phyloP scores from a whole-genome alignment of 2,113 vertebrate genomes.

The Pedetes capensis region DNA sequence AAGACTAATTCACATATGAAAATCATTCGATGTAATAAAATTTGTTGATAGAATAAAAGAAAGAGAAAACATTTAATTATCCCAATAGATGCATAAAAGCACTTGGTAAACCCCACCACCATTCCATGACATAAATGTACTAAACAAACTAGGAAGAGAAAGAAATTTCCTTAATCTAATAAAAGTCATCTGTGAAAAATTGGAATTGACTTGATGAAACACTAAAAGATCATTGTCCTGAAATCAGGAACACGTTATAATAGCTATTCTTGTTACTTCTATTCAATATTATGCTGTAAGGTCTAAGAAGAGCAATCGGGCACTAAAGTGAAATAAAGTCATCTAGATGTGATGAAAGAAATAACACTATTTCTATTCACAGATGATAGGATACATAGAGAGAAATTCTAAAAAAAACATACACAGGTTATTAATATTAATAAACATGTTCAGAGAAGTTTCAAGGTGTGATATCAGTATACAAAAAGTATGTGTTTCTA shows the following conservation, averaged over 20 bases:
- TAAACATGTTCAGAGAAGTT: background rate
- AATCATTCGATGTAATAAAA: background rate
- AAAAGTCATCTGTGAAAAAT: no score
- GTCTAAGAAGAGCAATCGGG: background rate
- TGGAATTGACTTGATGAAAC: background rate
- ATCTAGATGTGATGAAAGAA: background rate
- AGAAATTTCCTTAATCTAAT: no score
- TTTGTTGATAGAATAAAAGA: background rate
- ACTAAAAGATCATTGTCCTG: background rate
- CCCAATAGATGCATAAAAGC: background rate
- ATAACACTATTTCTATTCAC: no score
- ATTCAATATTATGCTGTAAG: background rate
- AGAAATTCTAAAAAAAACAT: background rate
- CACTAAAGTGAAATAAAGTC: background rate
- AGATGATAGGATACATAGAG: no score
- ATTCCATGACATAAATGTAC: background rate
- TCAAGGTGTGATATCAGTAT: background rate
- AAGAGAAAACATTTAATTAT: background rate
- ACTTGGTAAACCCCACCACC: background rate
- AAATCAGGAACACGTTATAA: background rate
- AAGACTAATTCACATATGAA: background rate
- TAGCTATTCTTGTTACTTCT: background rate
- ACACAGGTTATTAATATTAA: background rate
- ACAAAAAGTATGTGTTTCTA: background rate
- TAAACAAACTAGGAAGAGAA: no score